These are phyloP conservation scores for Porites cylindrica DNA, from an alignment of 92 coral and sea anemone genomes.

Conservation along the genomic window DNA sequence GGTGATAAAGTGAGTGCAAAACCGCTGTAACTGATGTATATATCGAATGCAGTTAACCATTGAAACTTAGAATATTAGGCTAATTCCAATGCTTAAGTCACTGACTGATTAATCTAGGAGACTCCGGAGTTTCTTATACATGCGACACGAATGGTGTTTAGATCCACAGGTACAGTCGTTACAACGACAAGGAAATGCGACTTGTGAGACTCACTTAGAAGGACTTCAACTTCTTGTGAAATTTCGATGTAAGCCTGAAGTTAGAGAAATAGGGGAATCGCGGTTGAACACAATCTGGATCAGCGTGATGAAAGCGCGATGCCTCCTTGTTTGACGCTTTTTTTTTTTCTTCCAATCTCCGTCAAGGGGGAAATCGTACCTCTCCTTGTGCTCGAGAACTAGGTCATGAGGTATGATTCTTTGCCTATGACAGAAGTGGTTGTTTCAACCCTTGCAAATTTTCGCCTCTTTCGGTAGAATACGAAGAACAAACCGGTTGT, in stretches of 20 bases:
- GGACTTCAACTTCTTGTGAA: constrained; percentile 4
- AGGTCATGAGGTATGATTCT: constrained; percentile 25
- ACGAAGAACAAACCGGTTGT: constrained; percentile 18
- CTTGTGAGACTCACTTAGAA: constrained; percentile 37
- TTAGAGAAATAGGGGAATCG: constrained; percentile 41
- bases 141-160: not conserved
- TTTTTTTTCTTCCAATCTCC: constrained; percentile 40
- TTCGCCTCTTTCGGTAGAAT: constrained; percentile 18
- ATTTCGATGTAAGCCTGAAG: constrained; percentile 8
- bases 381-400: constrained; percentile 29
- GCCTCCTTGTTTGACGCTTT: constrained; percentile 37
- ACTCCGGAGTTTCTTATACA: not conserved
- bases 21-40: too few species aligned
- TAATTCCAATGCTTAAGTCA: too few species aligned
- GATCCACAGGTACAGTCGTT: not conserved
- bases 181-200: constrained; percentile 1
- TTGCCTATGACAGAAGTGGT: constrained; percentile 17
- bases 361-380: constrained; percentile 21
- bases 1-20: too few species aligned
- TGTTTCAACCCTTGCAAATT: constrained; percentile 10
- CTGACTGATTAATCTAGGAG: not conserved
- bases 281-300: constrained; percentile 19
- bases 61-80: too few species aligned
- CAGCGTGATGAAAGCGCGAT: constrained; percentile 23
- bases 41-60: too few species aligned